Evolutionary conservation across 37 sponge, comb jelly and placozoan species (phyloP).

Genomic region (Bolinopsis microptera): DNA sequence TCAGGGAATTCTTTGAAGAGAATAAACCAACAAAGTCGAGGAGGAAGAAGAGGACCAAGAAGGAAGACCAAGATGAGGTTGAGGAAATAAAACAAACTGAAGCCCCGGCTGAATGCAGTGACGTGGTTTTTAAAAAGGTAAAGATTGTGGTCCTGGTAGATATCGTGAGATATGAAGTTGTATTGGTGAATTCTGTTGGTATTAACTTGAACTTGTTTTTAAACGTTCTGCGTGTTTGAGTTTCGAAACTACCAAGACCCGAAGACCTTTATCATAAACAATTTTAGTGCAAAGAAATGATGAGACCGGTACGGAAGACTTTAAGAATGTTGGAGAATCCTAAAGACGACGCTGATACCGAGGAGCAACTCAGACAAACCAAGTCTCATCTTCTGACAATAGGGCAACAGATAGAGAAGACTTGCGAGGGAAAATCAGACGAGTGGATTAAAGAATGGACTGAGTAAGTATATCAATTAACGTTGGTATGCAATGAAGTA

Average conservation of each 20-base stretch:
- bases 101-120: neutral
- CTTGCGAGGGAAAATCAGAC: neutral
- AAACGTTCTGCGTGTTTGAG: too few species aligned
- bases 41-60: conserved; percentile 34
- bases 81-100: conserved; percentile 5
- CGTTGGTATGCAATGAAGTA: neutral
- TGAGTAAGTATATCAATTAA: conserved; percentile 16
- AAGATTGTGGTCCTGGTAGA: conserved; percentile 16
- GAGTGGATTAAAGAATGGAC: conserved; percentile 62
- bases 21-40: neutral
- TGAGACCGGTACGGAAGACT: conserved; percentile 81
- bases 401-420: conserved; percentile 39
- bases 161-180: neutral
- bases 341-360: conserved; percentile 62
- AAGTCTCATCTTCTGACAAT: conserved; percentile 65
- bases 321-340: conserved; percentile 70
- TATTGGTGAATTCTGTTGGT: too few species aligned
- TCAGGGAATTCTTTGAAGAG: conserved; percentile 20
- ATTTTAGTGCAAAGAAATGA: conserved; percentile 72
- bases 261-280: too few species aligned
- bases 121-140: conserved; percentile 9
- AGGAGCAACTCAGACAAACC: conserved; percentile 72
- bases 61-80: conserved; percentile 20
- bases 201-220: too few species aligned
- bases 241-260: too few species aligned